Evolutionary conservation across 2,113 vertebrate genomes (phyloP), one percentile per base, ranked within the genome.

Genomic region (Pterophyllum scalare): DNA sequence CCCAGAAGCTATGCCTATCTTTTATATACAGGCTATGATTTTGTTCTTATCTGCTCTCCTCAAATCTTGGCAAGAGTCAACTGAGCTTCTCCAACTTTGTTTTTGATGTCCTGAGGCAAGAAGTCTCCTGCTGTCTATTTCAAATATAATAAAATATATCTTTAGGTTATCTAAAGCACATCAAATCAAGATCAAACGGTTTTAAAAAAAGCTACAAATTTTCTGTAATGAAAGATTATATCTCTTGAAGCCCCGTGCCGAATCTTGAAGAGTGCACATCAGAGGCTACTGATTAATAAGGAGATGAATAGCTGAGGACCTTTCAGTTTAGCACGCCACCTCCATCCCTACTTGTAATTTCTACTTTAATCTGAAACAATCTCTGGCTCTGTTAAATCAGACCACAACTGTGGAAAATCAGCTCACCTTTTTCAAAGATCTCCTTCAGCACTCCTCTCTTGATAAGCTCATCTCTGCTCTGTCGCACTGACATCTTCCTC

Each of bases 371-470:
- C 56, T 3, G 7, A 40, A 22, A 20, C 60, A 6, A 20, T 65
- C 62, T 81, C 20, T 28, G 14, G 28, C 35, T 61, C 43, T 24
- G 35, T 64, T 24, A 28, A 80, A 75, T 79, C 17, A 28, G 15
- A 77, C n/a, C 26, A 35, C 7, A 19, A 43, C 15, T 7, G 35
- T 10, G 10, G 2, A 52, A 76, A 35, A 76, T 40, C 33, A 14
- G 77, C 97, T 97, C 94, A 99, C 98, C 98, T 98, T 98, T 99
- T 90, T 99, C 98, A 91, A 98, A 99, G 90, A 99, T 98, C 94
- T 99, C 98, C 95, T 99, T 99, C 91, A 99, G 93, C 81, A 99
- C 97, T 38, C 98, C 98, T 91, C 98, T 95, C 92, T 99, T 99
- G 94, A 99, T 99, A 87, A 99, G 96, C 89, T 99, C 97, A 65